Evolutionary conservation across 1,140 invertebrate species (phyloP), one percentile per base, ranked within the genome.

Genomic region (Hydropsyche tenuis): DNA sequence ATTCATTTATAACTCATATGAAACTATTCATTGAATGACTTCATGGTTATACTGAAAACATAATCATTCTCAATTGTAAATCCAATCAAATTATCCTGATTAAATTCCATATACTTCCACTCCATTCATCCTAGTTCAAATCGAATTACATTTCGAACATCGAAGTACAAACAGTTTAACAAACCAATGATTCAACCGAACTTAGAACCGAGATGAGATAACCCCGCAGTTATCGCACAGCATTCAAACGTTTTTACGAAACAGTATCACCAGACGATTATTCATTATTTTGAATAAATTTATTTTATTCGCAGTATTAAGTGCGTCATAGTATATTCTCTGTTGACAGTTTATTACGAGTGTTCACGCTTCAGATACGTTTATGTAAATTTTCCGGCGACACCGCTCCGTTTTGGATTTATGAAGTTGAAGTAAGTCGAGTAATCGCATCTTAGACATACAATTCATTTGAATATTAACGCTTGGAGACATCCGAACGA

Each of bases 351-450:
- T 51, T 51, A 51, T 20, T 3, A 16, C 14, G 14, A 51, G 14
- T 5, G 46, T 20, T 14, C 23, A 27, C 27, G 60, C 60, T 63
- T 63, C 27, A n/a, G 11, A 63, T 30, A 63, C 60, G 60, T 27
- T 63, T 37, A 27, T 27, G 23, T 22, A 30, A 22, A 37, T 30
- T 63, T 63, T 5, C 23, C 23, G 11, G 60, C 12, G 12, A 63
- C n/a, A 63, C 16, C 23, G 23, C 27, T n/a, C 27, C 60, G 14
- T 63, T 63, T 25, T 63, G 60, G 60, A 63, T 63, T 63, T 63
- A 30, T 63, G 60, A 63, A 63, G 22, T 27, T 30, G 27, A 63
- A 30, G 14, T 63, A 63, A 30, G 23, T 22, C 60, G 20, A 23
- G 53, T 22, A 22, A 23, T 22, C 1, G 53, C 18, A 4, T 25